Evolutionary conservation across 2,113 vertebrate genomes (phyloP).

Genomic region (Athene cunicularia): DNA sequence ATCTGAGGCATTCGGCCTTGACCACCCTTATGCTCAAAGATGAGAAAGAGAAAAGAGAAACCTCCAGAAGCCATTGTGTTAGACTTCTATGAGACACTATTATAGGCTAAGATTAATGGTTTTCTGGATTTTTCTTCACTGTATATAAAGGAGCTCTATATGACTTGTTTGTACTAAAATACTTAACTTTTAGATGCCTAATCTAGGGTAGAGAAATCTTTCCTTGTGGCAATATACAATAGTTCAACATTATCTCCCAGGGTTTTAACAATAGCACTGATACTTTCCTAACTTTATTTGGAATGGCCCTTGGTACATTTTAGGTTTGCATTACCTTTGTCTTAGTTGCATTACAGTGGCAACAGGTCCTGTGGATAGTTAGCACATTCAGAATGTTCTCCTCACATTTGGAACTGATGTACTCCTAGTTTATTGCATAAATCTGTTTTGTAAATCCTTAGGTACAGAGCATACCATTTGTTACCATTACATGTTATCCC

Average conservation of each 20-base stretch:
- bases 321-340: background rate
- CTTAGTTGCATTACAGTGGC: background rate
- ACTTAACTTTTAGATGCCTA: background rate
- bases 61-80: background rate
- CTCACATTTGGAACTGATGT: background rate
- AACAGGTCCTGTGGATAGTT: background rate
- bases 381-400: background rate
- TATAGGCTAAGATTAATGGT: background rate
- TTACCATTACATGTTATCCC: slow-evolving; percentile 1
- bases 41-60: background rate
- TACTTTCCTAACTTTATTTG: background rate
- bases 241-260: background rate
- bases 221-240: background rate
- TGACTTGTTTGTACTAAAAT: background rate
- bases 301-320: background rate
- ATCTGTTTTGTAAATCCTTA: slow-evolving; percentile 6
- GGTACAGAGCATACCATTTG: background rate
- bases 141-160: background rate
- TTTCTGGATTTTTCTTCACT: background rate
- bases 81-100: background rate
- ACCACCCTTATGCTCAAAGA: background rate
- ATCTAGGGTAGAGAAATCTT: background rate
- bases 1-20: background rate
- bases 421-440: slow-evolving; percentile 1
- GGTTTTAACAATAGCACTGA: background rate